phyloP scores from a whole-genome alignment of 2,113 vertebrate genomes.

The Reinhardtius hippoglossoides region DNA sequence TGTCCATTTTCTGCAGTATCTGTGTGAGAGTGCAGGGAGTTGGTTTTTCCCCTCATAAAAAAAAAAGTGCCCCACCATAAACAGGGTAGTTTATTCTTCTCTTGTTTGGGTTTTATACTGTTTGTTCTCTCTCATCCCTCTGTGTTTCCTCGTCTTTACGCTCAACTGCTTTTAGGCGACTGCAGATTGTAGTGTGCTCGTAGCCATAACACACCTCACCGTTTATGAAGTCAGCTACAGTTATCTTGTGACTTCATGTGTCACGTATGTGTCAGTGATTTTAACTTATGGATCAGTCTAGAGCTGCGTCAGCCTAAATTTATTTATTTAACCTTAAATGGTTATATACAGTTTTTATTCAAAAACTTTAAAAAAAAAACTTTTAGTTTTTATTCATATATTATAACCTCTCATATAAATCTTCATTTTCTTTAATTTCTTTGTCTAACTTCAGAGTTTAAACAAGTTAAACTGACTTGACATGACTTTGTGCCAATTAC shows the following conservation, averaged over 20 bases:
- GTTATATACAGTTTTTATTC: no score
- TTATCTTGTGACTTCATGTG: no score
- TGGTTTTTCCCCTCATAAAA: slow-evolving; percentile 78
- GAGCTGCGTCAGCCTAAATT: no score
- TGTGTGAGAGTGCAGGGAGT: slow-evolving; percentile 43
- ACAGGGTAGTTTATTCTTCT: slow-evolving; percentile 37
- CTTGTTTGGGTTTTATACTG: slow-evolving; percentile 15
- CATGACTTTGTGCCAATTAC: background rate
- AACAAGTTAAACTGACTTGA: background rate
- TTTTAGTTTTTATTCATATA: no score
- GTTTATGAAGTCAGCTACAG: background rate
- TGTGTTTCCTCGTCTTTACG: background rate
- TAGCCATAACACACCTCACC: slow-evolving; percentile 12
- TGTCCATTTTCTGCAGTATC: slow-evolving; percentile 62
- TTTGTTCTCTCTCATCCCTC: slow-evolving; percentile 13
- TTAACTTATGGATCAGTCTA: background rate
- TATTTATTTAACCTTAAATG: no score
- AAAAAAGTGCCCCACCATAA: slow-evolving; percentile 37
- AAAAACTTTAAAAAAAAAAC: no score
- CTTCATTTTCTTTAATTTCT: no score
- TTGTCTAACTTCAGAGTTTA: no score
- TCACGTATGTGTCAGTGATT: no score
- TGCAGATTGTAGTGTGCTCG: background rate
- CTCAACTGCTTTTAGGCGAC: background rate
- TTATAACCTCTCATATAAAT: no score